Base-by-base conservation (phyloP, 2,888 invertebrate species). In the Diachrysia chrysitis region DNA sequence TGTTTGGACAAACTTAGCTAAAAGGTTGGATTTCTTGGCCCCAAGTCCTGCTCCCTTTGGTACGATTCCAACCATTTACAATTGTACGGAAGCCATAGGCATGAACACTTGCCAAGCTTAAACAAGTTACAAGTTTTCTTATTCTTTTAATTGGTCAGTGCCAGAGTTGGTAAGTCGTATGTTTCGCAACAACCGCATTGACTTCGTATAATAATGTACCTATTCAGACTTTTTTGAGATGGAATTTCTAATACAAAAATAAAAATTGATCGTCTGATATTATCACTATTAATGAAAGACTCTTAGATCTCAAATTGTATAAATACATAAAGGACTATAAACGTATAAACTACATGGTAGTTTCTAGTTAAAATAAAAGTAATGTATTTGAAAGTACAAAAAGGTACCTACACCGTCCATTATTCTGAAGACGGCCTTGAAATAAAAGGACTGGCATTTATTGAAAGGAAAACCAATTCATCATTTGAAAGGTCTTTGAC, bases 51-150 rank as follows among this genome's bases (percentile, higher is more conserved):
- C 37, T 68, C 66, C 60, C 61, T 62, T 70, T 81, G 72, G 79
- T 79, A 66, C 66, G 29, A 48, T 70, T 75, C 72, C 79, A 82
- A 79, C 23, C 54, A 62, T 55, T 57, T 66, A 59, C 46, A 69
- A 63, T 75, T 61, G 54, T 66, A 60, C 58, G 16, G 61, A 81
- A 67, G 56, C 66, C 65, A 61, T 66, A 56, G 16, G 56, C 69
- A 57, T 16, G 54, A 61, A 29, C 51, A 37, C 65, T 58, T 79
- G 75, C 69, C 71, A 67, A 81, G 62, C 59, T 29, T 59, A 58
- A 66, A 69, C 65, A 53, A 71, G 55, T 60, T 63, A 69, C 64
- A 53, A 71, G 55, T 59, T 63, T 66, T 56, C 63, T 61, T 61
- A 56, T 73, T 56, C 25, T 69, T 67, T 63, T 73, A 73, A 63